Evolutionary conservation across 2,888 invertebrate species (phyloP).

Genomic region (Pollenia angustigena): DNA sequence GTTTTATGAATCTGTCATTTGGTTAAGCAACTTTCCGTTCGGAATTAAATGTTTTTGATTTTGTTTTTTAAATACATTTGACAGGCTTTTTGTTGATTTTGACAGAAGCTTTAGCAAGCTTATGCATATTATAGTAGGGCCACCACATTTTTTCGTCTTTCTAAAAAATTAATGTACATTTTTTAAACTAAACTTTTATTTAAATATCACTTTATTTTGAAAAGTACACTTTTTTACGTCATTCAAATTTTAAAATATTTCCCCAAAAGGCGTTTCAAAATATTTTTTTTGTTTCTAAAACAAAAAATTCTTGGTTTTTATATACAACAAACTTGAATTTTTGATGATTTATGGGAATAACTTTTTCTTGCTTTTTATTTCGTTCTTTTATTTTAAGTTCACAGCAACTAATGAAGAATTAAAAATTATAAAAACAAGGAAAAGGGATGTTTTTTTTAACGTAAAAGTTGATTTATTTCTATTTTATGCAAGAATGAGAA

Average conservation of each 20-base stretch:
- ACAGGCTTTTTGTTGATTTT: no score
- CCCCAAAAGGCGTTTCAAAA: neutral
- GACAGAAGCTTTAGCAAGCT: no score
- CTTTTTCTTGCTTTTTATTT: neutral
- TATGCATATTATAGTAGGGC: no score
- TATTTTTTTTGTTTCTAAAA: neutral
- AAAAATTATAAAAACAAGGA: neutral
- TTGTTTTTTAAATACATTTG: no score
- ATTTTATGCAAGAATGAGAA: neutral
- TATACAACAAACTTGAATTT: slow-evolving; percentile 12
- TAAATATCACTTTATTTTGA: neutral
- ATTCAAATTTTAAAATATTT: neutral
- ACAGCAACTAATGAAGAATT: neutral
- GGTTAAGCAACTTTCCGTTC: no score
- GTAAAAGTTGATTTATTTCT: slow-evolving; percentile 26
- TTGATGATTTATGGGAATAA: slow-evolving; percentile 9
- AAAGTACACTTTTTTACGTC: neutral
- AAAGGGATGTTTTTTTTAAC: neutral
- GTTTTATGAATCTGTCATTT: no score
- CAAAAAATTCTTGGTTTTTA: neutral
- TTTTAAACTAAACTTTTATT: no score
- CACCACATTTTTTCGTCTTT: no score
- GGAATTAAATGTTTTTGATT: no score
- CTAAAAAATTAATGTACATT: no score
- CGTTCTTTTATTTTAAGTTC: neutral